Percentiles rank a stretch among this genome's conserved stretches.
Evolutionary conservation across 2,113 vertebrate genomes (phyloP).

Genomic region (Atherinomorus stipes): DNA sequence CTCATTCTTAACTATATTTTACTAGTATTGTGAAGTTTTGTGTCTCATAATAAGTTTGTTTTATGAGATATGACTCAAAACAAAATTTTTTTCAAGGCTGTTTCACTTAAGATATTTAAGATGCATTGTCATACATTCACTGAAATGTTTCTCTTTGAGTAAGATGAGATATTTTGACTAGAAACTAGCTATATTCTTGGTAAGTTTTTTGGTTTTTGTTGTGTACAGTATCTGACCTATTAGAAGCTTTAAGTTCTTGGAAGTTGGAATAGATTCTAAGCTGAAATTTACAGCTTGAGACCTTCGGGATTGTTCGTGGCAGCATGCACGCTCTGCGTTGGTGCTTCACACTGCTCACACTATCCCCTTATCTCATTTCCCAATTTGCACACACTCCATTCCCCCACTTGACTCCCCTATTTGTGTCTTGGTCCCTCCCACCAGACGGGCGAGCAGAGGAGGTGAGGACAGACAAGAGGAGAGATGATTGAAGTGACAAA

Average conservation of each 20-base stretch:
- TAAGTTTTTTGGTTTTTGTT: too few relatives aligned
- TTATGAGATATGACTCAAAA: too few relatives aligned
- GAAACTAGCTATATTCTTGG: too few relatives aligned
- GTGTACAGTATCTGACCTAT: conserved; percentile 17
- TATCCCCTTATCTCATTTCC: not conserved
- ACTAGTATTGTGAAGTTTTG: too few relatives aligned
- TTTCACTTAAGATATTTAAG: too few relatives aligned
- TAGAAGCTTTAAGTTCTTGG: conserved; percentile 37
- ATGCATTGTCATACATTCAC: too few relatives aligned
- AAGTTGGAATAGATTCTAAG: not conserved
- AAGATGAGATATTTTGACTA: too few relatives aligned
- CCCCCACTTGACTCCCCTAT: not conserved
- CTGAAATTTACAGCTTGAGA: conserved; percentile 55
- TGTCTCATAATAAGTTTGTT: too few relatives aligned
- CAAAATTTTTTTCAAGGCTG: too few relatives aligned
- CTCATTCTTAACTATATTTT: too few relatives aligned
- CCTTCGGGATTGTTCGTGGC: conserved; percentile 29
- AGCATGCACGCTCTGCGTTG: not conserved
- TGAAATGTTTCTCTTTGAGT: too few relatives aligned
- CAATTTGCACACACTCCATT: not conserved
- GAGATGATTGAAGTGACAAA: not conserved
- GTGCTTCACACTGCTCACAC: not conserved
- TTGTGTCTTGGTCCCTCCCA: not conserved
- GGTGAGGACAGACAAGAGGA: not conserved
- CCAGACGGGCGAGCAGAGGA: not conserved